Percentiles rank a stretch among this genome's conserved stretches.
Conservation (phyloP, 2,113 vertebrate genomes). For the Apodemus speciosus region DNA sequence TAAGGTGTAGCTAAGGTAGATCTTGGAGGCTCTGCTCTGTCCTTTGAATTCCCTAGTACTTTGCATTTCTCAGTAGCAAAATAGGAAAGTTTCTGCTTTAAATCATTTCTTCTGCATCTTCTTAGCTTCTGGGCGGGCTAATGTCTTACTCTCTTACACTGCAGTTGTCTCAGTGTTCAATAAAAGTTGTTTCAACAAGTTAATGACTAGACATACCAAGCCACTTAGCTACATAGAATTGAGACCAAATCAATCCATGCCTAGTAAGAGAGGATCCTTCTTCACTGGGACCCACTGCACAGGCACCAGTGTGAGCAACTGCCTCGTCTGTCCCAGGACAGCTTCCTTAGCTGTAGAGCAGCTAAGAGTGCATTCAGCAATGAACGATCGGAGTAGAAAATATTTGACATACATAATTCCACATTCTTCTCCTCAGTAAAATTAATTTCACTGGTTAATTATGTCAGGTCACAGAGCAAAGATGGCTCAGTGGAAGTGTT, state of each 20-base stretch:
- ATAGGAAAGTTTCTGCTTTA: background rate
- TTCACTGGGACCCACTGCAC: background rate
- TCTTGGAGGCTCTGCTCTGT: background rate
- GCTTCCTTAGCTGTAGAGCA: background rate
- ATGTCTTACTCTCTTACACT: background rate
- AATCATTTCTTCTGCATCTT: background rate
- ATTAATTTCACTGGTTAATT: constrained; percentile 21
- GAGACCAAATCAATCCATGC: background rate
- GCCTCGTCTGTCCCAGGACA: background rate
- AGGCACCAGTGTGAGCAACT: background rate
- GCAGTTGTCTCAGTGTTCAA: constrained; percentile 1
- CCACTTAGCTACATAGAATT: background rate
- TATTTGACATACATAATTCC: background rate
- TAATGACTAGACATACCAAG: constrained; percentile 11
- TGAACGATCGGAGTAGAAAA: constrained; percentile 14
- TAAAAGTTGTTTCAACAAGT: constrained; percentile 22
- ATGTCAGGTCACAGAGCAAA: background rate
- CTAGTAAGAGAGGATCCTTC: background rate
- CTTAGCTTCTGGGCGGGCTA: background rate
- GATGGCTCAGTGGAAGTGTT: background rate
- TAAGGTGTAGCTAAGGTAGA: background rate
- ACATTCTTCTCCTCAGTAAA: background rate
- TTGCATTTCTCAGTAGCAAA: constrained; percentile 12
- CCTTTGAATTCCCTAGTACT: background rate
- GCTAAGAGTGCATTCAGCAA: background rate